Evolutionary conservation across 2,113 vertebrate genomes (phyloP), one percentile per base, ranked within the genome.

Genomic region (Nyctereutes procyonoides): DNA sequence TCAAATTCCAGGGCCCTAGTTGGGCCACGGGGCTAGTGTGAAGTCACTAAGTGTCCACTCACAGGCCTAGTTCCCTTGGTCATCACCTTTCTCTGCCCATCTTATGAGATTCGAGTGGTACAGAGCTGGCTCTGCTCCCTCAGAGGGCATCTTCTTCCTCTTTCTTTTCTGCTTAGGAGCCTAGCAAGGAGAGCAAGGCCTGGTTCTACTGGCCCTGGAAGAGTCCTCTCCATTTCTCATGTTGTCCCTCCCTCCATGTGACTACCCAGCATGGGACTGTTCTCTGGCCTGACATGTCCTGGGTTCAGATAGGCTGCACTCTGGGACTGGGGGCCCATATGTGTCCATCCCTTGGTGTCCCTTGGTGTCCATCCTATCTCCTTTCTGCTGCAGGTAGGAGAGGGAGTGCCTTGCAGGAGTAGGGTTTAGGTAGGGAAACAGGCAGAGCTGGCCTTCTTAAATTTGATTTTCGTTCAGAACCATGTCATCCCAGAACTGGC

Each of bases 301-400:
- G 65, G n/a, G 8, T 30, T 32, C 69, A 32, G 17, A 1, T 15
- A 32, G 2, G 26, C 20, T 35, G 16, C 51, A 20, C 35, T 24
- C 32, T 2, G 9, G 48, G 8, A 1, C 4, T 2, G n/a, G 19
- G n/a, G 10, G 11, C 38, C 56, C 15, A 4, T 0, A 5, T 12
- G 3, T 16, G n/a, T n/a, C n/a, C n/a, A n/a, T 67, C 14, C 38
- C 87, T 28, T 56, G 28, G 10, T 32, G 17, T 67, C 14, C 38
- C 87, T 28, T 56, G 28, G 10, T 32, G 17, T 9, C 60, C 28
- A 24, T 80, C 63, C 56, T 53, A 16, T 30, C 12, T 19, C 14
- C 80, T 51, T 91, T 76, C 69, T 90, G 22, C 55, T 19, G 55
- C 28, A 7, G n/a, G 35, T 6, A 11, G 62, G 30, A 20, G 16